Conservation (phyloP, 2,113 vertebrate species). For the Sterrhoptilus dennistouni region DNA sequence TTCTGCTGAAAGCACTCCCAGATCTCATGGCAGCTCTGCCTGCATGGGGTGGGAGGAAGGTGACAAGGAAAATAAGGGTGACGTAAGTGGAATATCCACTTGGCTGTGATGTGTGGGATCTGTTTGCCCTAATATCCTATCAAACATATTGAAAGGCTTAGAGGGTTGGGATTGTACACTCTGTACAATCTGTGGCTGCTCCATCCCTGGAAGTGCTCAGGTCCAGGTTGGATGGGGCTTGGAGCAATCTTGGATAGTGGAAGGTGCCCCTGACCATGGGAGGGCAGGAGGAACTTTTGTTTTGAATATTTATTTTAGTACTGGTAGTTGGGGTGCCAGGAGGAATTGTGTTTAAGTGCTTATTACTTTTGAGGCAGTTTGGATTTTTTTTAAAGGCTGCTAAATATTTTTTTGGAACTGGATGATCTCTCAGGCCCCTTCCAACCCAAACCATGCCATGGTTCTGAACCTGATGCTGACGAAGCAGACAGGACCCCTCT, state of each 20-base stretch:
- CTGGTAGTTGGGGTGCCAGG: no score
- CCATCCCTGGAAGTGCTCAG: background rate
- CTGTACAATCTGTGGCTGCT: background rate
- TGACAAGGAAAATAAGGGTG: background rate
- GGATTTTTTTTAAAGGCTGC: no score
- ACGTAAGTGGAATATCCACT: background rate
- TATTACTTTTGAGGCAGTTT: no score
- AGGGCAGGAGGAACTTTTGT: no score
- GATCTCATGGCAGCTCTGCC: background rate
- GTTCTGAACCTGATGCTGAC: background rate
- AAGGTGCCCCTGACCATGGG: background rate
- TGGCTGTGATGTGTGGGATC: background rate
- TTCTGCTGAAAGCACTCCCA: background rate
- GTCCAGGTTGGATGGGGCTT: accelerated
- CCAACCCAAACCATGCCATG: background rate
- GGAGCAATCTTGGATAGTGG: background rate
- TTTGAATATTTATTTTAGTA: no score
- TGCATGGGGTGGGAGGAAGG: background rate
- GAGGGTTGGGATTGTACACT: background rate
- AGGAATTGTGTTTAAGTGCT: no score
- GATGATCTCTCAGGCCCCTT: background rate
- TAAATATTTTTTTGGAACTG: background rate
- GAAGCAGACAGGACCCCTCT: background rate
- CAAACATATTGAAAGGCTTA: background rate
- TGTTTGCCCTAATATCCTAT: background rate